Evolutionary conservation across 2,113 vertebrate species (phyloP).

Genomic region (Tachuris rubrigastra): DNA sequence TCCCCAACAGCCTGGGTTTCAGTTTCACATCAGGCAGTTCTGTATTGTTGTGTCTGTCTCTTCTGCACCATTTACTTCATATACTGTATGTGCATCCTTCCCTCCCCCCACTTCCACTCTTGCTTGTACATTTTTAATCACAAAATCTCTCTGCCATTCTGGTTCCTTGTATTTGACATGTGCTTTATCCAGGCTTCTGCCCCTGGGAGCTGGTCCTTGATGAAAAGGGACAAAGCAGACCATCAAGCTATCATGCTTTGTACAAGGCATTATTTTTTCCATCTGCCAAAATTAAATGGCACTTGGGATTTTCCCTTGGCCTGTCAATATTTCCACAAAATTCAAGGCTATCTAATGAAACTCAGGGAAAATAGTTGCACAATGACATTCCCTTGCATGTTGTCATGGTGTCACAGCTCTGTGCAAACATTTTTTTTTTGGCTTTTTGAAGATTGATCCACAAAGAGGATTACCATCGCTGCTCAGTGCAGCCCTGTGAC

Average conservation of each 20-base stretch:
- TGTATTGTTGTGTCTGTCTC: not conserved
- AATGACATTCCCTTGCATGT: not conserved
- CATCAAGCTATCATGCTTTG: not conserved
- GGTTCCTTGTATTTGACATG: not conserved
- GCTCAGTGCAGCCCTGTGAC: not conserved
- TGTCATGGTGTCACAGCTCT: not conserved
- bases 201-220: not conserved
- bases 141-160: not conserved
- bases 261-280: not conserved
- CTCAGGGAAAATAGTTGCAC: not conserved
- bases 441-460: constrained; percentile 17
- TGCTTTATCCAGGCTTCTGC: constrained; percentile 11
- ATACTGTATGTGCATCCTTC: not conserved
- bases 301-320: not conserved
- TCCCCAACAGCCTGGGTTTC: constrained; percentile 17
- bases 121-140: constrained; percentile 34
- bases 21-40: constrained; percentile 44
- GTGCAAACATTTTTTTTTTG: not conserved
- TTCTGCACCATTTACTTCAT: constrained; percentile 48
- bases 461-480: not conserved
- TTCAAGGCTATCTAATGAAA: not conserved
- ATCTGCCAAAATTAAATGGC: constrained; percentile 21
- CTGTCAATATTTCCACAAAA: not conserved
- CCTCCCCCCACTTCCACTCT: not conserved
- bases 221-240: constrained; percentile 10